A percentile compares a stretch with the other conserved stretches of the same genome.
These are phyloP conservation scores for Pygoscelis antarcticus DNA, from an alignment of 2,113 vertebrate genomes.

Conservation along the genomic window DNA sequence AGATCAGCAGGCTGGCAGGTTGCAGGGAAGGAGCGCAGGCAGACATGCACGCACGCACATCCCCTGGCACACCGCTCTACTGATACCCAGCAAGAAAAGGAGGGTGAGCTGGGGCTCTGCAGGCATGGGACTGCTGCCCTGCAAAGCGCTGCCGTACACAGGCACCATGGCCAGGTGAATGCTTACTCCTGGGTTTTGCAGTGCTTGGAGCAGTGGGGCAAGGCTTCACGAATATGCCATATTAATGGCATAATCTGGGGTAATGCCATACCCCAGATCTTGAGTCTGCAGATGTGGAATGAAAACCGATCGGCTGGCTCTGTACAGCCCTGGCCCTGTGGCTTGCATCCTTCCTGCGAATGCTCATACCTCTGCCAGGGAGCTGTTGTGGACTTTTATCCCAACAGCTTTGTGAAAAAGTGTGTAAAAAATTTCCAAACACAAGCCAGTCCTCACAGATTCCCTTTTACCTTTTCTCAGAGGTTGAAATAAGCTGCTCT, in stretches of 20 bases:
- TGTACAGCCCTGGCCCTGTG: accelerated
- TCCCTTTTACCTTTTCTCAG: background rate
- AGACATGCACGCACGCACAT: background rate
- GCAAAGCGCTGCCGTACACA: accelerated
- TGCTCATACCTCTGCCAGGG: background rate
- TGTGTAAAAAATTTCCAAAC: background rate
- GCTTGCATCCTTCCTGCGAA: background rate
- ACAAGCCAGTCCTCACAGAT: background rate
- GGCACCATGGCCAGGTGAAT: accelerated
- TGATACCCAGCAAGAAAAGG: background rate
- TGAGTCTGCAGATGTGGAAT: background rate
- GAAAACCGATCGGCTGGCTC: accelerated
- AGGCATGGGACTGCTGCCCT: background rate
- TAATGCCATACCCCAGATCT: background rate
- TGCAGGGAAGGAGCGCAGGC: slow-evolving; percentile 4
- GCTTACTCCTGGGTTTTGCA: background rate
- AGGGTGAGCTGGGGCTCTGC: background rate
- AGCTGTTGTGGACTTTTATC: background rate
- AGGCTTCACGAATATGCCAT: background rate
- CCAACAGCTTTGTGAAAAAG: background rate
- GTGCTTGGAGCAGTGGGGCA: background rate
- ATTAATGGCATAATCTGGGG: background rate
- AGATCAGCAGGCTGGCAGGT: slow-evolving; percentile 68
- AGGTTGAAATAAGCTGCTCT: background rate
- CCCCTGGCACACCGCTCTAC: background rate